Conservation (phyloP, 2,888 invertebrate genomes). For the Frankliniella intonsa region DNA sequence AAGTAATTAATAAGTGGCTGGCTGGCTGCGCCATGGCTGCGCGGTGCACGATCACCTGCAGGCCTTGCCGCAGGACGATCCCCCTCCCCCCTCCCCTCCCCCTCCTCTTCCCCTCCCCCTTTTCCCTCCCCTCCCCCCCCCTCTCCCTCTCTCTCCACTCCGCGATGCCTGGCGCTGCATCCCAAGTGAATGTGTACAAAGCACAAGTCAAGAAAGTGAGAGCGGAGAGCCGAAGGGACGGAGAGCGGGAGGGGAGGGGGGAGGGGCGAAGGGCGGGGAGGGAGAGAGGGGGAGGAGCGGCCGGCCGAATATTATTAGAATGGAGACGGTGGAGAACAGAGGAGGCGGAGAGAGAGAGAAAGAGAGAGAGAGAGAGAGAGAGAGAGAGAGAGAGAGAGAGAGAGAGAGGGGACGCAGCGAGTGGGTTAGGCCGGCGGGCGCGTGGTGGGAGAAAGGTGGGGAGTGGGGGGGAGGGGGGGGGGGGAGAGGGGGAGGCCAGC, state of each 20-base stretch:
- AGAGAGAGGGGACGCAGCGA: background rate
- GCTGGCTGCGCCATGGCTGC: background rate
- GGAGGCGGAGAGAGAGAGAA: background rate
- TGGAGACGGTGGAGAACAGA: background rate
- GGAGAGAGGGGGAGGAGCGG: background rate
- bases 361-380: background rate
- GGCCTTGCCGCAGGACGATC: no score
- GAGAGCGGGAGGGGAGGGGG: background rate
- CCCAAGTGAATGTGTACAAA: background rate
- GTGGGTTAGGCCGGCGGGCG: background rate
- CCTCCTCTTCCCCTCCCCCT: background rate
- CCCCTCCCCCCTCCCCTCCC: no score
- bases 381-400: background rate
- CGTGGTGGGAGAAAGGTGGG: background rate
- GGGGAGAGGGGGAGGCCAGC: background rate
- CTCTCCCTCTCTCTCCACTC: conserved; percentile 10
- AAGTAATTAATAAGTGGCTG: background rate
- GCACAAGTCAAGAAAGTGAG: conserved; percentile 13
- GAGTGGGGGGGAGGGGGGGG: background rate
- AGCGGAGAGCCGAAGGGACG: background rate
- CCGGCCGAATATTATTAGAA: no score
- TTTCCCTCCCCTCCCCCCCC: background rate
- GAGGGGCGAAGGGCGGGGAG: background rate
- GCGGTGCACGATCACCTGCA: no score
- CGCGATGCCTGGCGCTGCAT: background rate